Evolutionary conservation across 2,113 vertebrate species (phyloP), one percentile per base, ranked within the genome.

Genomic region (Misgurnus mizolepis): DNA sequence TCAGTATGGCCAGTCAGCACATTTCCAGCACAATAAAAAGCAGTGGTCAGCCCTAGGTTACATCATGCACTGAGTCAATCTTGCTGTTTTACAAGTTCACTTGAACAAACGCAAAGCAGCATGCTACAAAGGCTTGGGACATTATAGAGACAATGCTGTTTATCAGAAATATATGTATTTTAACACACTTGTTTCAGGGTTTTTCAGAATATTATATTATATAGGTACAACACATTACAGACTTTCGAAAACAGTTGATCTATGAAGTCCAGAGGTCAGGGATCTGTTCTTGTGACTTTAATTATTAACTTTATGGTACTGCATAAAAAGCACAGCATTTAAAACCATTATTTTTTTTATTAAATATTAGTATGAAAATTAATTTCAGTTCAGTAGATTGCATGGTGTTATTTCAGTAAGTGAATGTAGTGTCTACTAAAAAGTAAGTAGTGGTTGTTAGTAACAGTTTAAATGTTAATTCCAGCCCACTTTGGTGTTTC

Each of bases 1-100:
- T 47, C 40, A 34, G 49, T 70, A 14, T 53, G 47, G 27, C 14
- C 67, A 79, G 87, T 91, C 88, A 91, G 91, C 89, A 92, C 86
- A 91, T 91, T 92, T 90, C 79, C 85, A 87, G 84, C 86, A 91
- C 90, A 90, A 87, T 85, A 82, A 87, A 81, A 43, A 64, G 79
- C 80, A 82, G 62, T 55, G 85, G 84, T 87, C 78, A 45, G 53
- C 1, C 11, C 15, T 22, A 7, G 87, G 90, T 85, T 83, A 80
- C 80, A 47, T 43, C 40, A 47, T 47, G 41, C 72, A 40, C 81
- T 7, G 27, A 67, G 85, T 80, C 68, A 76, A 18, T 68, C 74
- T 77, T 53, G 69, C 87, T 78, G 76, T 87, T 80, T 81, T 67
- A 82, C 80, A 53, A 3, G 11, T 53, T 12, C 12, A 53, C 60